phyloP scores from a whole-genome alignment of 2,797 vertebrate species.

The Coranthus polyacanthus region DNA sequence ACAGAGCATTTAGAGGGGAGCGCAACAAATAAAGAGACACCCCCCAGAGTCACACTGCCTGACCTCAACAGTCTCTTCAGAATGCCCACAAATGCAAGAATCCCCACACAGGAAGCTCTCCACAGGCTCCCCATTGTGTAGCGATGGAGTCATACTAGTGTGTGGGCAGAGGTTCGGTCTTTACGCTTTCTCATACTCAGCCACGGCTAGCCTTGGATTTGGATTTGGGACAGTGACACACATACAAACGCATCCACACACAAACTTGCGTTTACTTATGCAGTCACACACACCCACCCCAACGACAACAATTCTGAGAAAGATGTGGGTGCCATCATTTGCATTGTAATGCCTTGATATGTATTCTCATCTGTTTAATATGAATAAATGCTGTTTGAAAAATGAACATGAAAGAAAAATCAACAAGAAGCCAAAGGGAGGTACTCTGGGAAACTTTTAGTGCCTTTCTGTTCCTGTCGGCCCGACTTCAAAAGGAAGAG shows the following conservation, averaged over 20 bases:
- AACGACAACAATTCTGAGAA: constrained; percentile 74
- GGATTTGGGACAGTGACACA: constrained; percentile 77
- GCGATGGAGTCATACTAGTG: constrained; percentile 60
- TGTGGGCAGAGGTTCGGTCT: constrained; percentile 74
- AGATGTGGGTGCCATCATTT: constrained; percentile 77
- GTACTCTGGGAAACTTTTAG: constrained; percentile 74
- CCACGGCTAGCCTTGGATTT: constrained; percentile 77
- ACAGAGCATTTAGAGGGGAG: constrained; percentile 40
- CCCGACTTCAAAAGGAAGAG: constrained; percentile 84
- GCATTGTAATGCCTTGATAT: constrained; percentile 81
- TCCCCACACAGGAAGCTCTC: constrained; percentile 79
- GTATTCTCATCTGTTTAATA: constrained; percentile 75
- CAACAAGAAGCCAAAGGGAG: constrained; percentile 78
- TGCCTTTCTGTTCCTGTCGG: constrained; percentile 75
- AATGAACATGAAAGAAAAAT: constrained; percentile 82
- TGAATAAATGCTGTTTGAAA: constrained; percentile 83
- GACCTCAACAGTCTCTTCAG: constrained; percentile 68
- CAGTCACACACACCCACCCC: constrained; percentile 61
- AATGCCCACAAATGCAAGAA: constrained; percentile 79
- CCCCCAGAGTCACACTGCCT: constrained; percentile 62
- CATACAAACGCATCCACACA: constrained; percentile 40
- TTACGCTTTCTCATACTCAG: constrained; percentile 48
- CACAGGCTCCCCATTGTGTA: constrained; percentile 80
- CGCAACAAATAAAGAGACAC: constrained; percentile 66
- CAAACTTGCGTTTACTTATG: constrained; percentile 55